Base-by-base conservation (phyloP, 2,888 invertebrate species). In the Augochlorella aurata region DNA sequence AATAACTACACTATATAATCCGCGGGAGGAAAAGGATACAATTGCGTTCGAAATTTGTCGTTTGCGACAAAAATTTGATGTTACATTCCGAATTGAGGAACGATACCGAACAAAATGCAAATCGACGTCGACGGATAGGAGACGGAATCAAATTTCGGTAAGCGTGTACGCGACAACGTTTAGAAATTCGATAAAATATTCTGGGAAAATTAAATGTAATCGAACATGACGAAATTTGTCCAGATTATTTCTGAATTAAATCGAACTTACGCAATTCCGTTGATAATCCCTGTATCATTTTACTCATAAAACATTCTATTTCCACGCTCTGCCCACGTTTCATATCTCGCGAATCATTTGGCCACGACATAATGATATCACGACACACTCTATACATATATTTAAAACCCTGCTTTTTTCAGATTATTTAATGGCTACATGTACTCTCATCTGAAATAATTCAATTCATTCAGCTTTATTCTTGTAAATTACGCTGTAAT, bases 251-350 rank as follows among this genome's bases (percentile, higher is more conserved):
- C 67, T 38, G 12, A 45, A 72, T 45, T 52, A 8, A 4, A 10
- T 49, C 10, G 16, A 49, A 61, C 10, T 74, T 80, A 47, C 12
- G 44, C 14, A 80, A 79, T 67, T 61, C 1, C 21, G 24, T 14
- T n/a, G 67, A 79, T 71, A 76, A 76, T 14, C 63, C 44, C 16
- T 24, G 38, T 38, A 49, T 3, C 9, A 8, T 21, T 70, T 10
- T 24, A 24, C 14, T 9, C 44, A 10, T 65, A 18, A 44, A 65
- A 65, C 44, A 44, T 65, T 44, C n/a, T 44, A 65, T 44, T 44
- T 10, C 1, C 10, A 9, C n/a, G 4, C 63, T 61, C 29, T 3
- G 16, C 3, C 8, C 61, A 9, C 44, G 38, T 65, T 10, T 1
- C 63, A 65, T 38, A 38, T 65, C 44, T 44, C n/a, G 10, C 4